Conservation (phyloP, 2,797 vertebrate species). For the Euthynnus affinis region DNA sequence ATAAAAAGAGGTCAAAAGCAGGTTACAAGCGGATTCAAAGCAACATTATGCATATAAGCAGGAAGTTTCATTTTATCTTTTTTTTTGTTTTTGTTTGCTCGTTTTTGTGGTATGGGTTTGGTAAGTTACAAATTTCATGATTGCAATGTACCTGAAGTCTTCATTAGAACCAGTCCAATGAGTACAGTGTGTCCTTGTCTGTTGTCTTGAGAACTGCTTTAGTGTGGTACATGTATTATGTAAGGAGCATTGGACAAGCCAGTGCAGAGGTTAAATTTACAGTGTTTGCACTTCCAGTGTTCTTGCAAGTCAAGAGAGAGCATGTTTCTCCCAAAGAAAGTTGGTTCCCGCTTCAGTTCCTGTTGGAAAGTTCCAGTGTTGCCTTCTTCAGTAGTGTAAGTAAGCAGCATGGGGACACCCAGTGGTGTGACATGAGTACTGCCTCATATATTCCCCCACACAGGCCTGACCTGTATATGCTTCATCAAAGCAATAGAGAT, state of each 20-base stretch:
- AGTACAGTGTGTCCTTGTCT: constrained; percentile 50
- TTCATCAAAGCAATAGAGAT: constrained; percentile 54
- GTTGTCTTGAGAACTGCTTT: constrained; percentile 53
- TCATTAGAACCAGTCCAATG: constrained; percentile 59
- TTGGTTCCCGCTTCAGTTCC: constrained; percentile 40
- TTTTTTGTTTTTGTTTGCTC: constrained; percentile 27
- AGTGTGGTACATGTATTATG: constrained; percentile 45
- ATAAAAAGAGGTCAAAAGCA: constrained; percentile 79
- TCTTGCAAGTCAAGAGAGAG: constrained; percentile 32
- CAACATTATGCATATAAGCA: constrained; percentile 70
- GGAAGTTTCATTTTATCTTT: constrained; percentile 51
- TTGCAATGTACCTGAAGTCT: constrained; percentile 73
- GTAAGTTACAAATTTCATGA: constrained; percentile 64
- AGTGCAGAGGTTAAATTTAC: constrained; percentile 55
- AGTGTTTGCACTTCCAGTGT: constrained; percentile 73
- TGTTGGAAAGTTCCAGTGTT: constrained; percentile 53
- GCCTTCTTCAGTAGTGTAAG: constrained; percentile 52
- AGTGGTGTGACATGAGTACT: constrained; percentile 59
- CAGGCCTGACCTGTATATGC: constrained; percentile 46
- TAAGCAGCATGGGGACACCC: constrained; percentile 76
- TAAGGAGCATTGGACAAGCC: constrained; percentile 41
- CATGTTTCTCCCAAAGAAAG: constrained; percentile 21
- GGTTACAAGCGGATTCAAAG: constrained; percentile 74
- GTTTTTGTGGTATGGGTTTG: constrained; percentile 53
- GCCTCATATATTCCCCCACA: constrained; percentile 47